Conservation (phyloP, 2,113 vertebrate genomes). For the Bujurquina vittata region DNA sequence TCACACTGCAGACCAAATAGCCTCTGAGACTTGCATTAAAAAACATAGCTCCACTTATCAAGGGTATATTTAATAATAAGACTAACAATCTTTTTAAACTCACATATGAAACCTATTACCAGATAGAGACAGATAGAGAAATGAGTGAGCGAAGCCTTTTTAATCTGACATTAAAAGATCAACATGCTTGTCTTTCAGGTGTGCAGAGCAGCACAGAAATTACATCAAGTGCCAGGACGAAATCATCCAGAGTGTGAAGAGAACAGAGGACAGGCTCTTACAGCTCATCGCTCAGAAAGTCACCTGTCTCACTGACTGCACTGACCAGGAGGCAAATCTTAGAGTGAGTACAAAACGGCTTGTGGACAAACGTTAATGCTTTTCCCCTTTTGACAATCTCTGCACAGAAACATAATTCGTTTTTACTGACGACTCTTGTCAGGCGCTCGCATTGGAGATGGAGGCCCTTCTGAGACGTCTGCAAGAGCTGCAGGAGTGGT, state of each 20-base stretch:
- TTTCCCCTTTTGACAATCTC: neutral
- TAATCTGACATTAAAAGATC: neutral
- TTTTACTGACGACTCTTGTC: neutral
- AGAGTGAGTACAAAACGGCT: constrained; percentile 50
- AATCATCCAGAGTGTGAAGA: constrained; percentile 72
- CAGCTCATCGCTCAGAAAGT: constrained; percentile 73
- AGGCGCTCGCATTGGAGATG: constrained; percentile 74
- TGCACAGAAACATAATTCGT: neutral
- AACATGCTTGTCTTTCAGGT: constrained; percentile 74
- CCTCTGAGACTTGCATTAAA: too few species aligned
- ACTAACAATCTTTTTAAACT: neutral
- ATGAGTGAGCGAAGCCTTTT: neutral
- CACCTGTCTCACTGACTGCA: constrained; percentile 83
- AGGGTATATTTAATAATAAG: too few species aligned
- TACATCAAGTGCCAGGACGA: constrained; percentile 77
- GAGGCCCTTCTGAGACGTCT: constrained; percentile 45
- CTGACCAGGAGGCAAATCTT: constrained; percentile 79
- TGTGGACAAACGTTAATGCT: neutral
- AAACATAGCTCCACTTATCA: too few species aligned
- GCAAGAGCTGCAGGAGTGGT: constrained; percentile 73
- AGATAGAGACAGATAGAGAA: too few species aligned
- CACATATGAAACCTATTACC: too few species aligned
- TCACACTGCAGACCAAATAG: too few species aligned
- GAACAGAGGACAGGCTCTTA: constrained; percentile 72
- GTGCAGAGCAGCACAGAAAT: constrained; percentile 78